Evolutionary conservation across 2,797 vertebrate species (phyloP), one percentile per base, ranked within the genome.

Genomic region (Ispidina picta): DNA sequence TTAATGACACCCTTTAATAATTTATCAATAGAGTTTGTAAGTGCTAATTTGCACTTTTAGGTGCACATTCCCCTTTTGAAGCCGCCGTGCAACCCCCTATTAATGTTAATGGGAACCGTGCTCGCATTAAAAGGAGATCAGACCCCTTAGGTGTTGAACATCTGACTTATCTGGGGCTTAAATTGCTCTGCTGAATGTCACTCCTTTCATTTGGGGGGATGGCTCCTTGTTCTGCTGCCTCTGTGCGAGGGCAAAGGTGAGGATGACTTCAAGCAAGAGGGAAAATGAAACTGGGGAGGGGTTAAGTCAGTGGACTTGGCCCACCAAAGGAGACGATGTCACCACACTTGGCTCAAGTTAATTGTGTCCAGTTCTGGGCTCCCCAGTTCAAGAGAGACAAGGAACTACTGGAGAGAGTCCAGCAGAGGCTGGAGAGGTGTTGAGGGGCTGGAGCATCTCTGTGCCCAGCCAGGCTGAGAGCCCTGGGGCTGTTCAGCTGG

Each of bases 31-130:
- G 84, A 84, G 75, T 93, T 92, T 91, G 82, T 93, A 91, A 95
- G 96, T 63, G 89, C 96, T 94, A 92, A 92, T 95, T 96, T 92
- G 66, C 91, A 94, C 86, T 92, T 95, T 93, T 77, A 93, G 95
- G 93, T 92, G 95, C 93, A 92, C 0, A 5, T 44, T 92, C 72
- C 83, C 87, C 88, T 93, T 93, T 95, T 96, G 83, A 92, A 97
- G 90, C 94, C 16, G 1, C n/a, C 4, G 5, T 64, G 26, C 82
- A 86, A 82, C 64, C 66, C 85, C 51, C 72, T 86, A 93, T 95
- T 95, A 97, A 96, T 96, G 95, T 96, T 96, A 96, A 96, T 97
- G 68, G 94, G 95, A 95, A 93, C 79, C 92, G 93, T 80, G 93
- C 90, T 95, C 72, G 71, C 83, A 95, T 94, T 87, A 96, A 96